Evolutionary conservation across 2,113 vertebrate species (phyloP).

Genomic region (Pituophis catenifer): DNA sequence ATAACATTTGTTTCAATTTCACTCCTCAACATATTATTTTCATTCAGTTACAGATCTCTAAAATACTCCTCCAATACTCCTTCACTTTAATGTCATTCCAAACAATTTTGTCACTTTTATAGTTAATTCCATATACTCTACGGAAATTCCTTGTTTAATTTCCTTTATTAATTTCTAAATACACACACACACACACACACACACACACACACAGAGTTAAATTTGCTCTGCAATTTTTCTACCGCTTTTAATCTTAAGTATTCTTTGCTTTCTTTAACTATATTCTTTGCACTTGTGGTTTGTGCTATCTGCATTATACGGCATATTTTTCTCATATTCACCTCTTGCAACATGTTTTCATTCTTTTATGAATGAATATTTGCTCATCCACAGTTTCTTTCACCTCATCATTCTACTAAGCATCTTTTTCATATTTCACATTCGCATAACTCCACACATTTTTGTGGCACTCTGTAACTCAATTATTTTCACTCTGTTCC

Average conservation of each 20-base stretch:
- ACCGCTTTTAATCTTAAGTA: background rate
- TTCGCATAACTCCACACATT: background rate
- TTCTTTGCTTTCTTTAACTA: background rate
- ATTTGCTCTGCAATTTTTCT: background rate
- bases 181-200: background rate
- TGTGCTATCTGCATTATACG: background rate
- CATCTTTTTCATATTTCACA: background rate
- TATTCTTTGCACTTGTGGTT: background rate
- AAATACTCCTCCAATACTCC: background rate
- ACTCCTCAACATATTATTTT: background rate
- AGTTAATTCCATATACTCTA: background rate
- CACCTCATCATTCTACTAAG: background rate
- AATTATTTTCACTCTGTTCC: background rate
- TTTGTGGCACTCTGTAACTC: background rate
- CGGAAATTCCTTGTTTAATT: background rate
- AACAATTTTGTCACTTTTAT: background rate
- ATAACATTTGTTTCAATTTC: background rate
- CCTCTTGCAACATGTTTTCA: background rate
- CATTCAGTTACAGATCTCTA: background rate
- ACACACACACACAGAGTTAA: background rate
- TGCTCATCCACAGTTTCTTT: background rate
- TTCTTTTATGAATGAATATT: background rate
- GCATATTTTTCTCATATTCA: background rate
- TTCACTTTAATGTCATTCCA: background rate
- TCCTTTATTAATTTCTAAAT: background rate